Percentiles rank a stretch among this genome's conserved stretches.
phyloP scores from a whole-genome alignment of 2,797 vertebrate genomes.

The Hoplostethus atlanticus region DNA sequence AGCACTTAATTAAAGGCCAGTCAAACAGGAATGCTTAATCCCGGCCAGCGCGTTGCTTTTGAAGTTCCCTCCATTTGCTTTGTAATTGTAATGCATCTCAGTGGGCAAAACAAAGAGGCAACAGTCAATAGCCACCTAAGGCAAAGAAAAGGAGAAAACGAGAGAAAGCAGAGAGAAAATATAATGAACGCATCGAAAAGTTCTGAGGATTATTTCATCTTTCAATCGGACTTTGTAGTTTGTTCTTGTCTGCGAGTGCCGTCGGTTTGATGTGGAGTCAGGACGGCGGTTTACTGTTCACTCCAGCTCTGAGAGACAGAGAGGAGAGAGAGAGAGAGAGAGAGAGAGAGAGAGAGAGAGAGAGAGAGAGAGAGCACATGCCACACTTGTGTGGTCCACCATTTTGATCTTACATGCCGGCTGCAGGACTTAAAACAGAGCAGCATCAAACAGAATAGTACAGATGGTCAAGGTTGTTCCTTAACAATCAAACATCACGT shows the following conservation, averaged over 20 bases:
- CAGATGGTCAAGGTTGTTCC: conserved; percentile 47
- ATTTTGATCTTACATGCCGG: conserved; percentile 64
- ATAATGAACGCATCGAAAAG: conserved; percentile 9
- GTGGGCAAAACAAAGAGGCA: conserved; percentile 21
- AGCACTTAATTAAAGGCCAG: conserved; percentile 26
- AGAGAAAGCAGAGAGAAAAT: background rate
- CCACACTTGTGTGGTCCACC: conserved; percentile 21
- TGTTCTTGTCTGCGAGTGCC: conserved; percentile 4
- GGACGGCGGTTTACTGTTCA: conserved; percentile 22
- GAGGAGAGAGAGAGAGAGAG: conserved; percentile 7
- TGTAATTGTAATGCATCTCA: conserved; percentile 21
- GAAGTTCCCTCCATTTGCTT: conserved; percentile 39
- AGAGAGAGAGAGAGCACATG: background rate
- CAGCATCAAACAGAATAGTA: conserved; percentile 64
- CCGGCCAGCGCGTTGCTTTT: conserved; percentile 24
- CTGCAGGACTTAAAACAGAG: conserved; percentile 51
- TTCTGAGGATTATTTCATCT: conserved; percentile 45
- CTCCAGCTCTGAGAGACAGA: background rate
- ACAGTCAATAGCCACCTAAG: conserved; percentile 18
- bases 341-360: background rate
- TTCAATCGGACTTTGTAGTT: conserved; percentile 32
- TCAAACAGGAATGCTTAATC: conserved; percentile 14
- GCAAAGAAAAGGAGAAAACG: conserved; percentile 8
- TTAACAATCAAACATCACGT: conserved; percentile 29
- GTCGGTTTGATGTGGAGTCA: conserved; percentile 41